phyloP scores from a whole-genome alignment of 2,797 vertebrate species.

The Zalophus californianus region DNA sequence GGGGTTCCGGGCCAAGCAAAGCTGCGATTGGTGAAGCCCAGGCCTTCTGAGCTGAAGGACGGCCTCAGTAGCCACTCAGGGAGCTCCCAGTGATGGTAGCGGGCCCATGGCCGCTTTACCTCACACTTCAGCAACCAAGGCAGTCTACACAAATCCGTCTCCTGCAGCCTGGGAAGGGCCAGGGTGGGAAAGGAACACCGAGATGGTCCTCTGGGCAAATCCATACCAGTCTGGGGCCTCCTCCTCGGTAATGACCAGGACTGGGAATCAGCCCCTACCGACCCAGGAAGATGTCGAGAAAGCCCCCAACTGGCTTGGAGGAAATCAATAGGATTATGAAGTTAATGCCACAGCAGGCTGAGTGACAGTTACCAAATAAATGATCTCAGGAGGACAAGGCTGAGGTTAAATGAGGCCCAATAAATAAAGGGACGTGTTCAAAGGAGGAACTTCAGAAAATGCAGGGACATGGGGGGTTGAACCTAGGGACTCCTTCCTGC shows the following conservation, averaged over 20 bases:
- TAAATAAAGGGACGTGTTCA: constrained; percentile 87
- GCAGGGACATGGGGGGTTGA: constrained; percentile 59
- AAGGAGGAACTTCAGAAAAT: constrained; percentile 79
- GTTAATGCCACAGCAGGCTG: constrained; percentile 89
- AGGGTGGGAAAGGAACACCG: neutral
- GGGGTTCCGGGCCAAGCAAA: neutral
- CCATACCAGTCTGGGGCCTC: constrained; percentile 80
- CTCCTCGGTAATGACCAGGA: constrained; percentile 82
- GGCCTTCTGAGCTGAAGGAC: constrained; percentile 58
- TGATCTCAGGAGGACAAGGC: constrained; percentile 88
- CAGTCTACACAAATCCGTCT: fast-evolving
- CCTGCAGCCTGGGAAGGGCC: neutral
- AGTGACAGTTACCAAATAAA: constrained; percentile 90
- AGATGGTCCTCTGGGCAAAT: neutral
- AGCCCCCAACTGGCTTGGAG: constrained; percentile 84
- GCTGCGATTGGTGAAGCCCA: constrained; percentile 58
- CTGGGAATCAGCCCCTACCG: constrained; percentile 81
- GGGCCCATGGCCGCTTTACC: neutral
- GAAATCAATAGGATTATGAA: constrained; percentile 89
- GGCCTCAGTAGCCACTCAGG: constrained; percentile 45
- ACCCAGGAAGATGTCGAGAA: constrained; percentile 69
- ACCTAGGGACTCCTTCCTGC: constrained; percentile 18
- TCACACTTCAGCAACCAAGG: neutral
- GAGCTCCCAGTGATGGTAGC: neutral
- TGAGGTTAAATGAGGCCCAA: constrained; percentile 89